phyloP scores from a whole-genome alignment of 2,113 vertebrate genomes.

The Phylloscopus trochiloides region DNA sequence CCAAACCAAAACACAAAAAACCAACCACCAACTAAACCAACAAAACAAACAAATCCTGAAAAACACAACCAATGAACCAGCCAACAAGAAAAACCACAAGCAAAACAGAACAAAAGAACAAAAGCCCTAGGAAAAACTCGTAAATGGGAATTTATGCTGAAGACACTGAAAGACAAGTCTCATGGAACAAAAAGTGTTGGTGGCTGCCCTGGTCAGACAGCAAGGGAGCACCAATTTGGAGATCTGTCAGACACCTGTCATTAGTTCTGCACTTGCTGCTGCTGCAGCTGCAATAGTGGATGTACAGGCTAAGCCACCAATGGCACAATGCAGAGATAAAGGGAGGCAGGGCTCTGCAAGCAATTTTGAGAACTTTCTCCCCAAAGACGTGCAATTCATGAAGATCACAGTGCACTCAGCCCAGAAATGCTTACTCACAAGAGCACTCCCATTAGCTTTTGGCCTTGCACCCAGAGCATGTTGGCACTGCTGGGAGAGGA shows the following conservation, averaged over 20 bases:
- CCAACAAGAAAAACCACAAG: not conserved
- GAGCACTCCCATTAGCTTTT: not conserved
- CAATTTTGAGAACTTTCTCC: not conserved
- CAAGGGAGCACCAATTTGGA: not conserved
- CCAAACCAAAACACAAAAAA: not conserved
- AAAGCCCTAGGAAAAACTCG: not conserved
- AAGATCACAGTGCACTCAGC: not conserved
- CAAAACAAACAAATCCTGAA: accelerated
- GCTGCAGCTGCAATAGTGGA: not conserved
- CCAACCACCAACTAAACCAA: not conserved
- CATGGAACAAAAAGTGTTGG: not conserved
- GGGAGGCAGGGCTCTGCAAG: not conserved
- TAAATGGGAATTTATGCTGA: not conserved
- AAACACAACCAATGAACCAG: not conserved
- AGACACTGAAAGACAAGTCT: not conserved
- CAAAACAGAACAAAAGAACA: not conserved
- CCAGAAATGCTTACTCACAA: not conserved
- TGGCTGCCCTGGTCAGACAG: not conserved
- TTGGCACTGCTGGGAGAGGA: not conserved
- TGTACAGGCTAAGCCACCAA: not conserved
- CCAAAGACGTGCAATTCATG: not conserved
- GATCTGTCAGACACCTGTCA: not conserved
- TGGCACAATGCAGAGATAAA: not conserved
- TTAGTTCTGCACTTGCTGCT: not conserved
- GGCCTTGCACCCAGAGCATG: not conserved